phyloP scores from a whole-genome alignment of 2,797 vertebrate species.

The Esox lucius region DNA sequence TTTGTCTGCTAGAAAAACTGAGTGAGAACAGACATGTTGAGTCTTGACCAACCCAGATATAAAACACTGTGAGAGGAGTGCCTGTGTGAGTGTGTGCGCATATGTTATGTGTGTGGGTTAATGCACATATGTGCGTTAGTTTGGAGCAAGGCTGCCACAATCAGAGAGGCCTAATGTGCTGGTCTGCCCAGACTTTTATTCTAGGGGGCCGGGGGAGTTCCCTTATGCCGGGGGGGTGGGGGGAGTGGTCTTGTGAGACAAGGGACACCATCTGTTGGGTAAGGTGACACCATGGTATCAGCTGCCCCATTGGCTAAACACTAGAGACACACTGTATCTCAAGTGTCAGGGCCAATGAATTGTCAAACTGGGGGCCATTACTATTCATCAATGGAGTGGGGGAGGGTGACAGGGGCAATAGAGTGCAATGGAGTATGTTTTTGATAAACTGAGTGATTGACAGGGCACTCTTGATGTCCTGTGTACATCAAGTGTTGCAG shows the following conservation, averaged over 20 bases:
- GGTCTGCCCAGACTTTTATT: not conserved
- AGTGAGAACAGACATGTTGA: not conserved
- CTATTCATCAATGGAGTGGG: not conserved
- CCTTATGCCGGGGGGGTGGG: slow-evolving; percentile 36
- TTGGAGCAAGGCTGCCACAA: not conserved
- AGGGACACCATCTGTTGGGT: slow-evolving; percentile 58
- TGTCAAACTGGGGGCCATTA: not conserved
- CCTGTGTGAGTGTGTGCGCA: not conserved
- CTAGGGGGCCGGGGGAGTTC: not conserved
- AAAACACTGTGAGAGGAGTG: not conserved
- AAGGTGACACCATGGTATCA: slow-evolving; percentile 49
- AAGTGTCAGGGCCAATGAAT: not conserved
- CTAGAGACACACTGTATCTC: not conserved
- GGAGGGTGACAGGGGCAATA: too few relatives aligned
- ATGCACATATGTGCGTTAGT: not conserved
- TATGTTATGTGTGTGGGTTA: slow-evolving; percentile 5
- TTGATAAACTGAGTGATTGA: not conserved
- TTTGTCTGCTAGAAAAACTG: not conserved
- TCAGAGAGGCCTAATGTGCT: not conserved
- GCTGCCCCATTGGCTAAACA: slow-evolving; percentile 14
- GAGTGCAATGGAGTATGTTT: not conserved
- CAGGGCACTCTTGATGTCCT: not conserved
- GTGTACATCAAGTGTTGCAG: not conserved
- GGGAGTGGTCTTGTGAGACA: slow-evolving; percentile 25
- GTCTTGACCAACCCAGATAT: slow-evolving; percentile 10